These are phyloP conservation scores for Fulica atra DNA, from an alignment of 2,113 vertebrate species.

Conservation along the genomic window DNA sequence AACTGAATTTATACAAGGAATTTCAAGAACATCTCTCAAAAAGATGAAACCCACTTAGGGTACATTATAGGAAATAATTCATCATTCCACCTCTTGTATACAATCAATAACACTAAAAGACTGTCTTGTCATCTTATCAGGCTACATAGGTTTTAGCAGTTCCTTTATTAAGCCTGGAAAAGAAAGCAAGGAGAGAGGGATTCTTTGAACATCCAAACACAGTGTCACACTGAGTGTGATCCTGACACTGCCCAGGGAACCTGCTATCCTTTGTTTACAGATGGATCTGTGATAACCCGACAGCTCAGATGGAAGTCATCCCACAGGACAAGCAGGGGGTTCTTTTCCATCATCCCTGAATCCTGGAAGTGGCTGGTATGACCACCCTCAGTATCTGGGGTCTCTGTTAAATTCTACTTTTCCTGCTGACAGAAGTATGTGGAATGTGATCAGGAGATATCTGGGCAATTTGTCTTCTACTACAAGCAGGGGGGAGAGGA, in stretches of 20 bases:
- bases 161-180: slow-evolving; percentile 76
- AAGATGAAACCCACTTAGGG: slow-evolving; percentile 33
- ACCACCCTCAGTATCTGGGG: slow-evolving; percentile 39
- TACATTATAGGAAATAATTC: slow-evolving; percentile 66
- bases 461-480: slow-evolving; percentile 38
- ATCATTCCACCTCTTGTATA: slow-evolving; percentile 72
- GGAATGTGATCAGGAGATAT: slow-evolving; percentile 53
- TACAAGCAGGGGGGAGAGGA: background rate
- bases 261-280: slow-evolving; percentile 76
- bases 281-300: slow-evolving; percentile 69
- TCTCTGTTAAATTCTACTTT: slow-evolving; percentile 39
- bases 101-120: slow-evolving; percentile 80
- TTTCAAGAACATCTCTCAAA: slow-evolving; percentile 34
- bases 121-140: slow-evolving; percentile 76
- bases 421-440: slow-evolving; percentile 47
- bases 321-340: slow-evolving; percentile 59
- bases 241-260: slow-evolving; percentile 72
- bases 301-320: slow-evolving; percentile 65
- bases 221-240: slow-evolving; percentile 78
- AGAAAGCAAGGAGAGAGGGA: slow-evolving; percentile 61
- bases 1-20: slow-evolving; percentile 12
- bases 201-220: slow-evolving; percentile 80
- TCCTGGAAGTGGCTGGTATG: slow-evolving; percentile 17
- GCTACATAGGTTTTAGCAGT: slow-evolving; percentile 75
- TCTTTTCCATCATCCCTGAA: slow-evolving; percentile 67